phyloP scores from a whole-genome alignment of 2,113 vertebrate species.

The Dipodomys ordii region DNA sequence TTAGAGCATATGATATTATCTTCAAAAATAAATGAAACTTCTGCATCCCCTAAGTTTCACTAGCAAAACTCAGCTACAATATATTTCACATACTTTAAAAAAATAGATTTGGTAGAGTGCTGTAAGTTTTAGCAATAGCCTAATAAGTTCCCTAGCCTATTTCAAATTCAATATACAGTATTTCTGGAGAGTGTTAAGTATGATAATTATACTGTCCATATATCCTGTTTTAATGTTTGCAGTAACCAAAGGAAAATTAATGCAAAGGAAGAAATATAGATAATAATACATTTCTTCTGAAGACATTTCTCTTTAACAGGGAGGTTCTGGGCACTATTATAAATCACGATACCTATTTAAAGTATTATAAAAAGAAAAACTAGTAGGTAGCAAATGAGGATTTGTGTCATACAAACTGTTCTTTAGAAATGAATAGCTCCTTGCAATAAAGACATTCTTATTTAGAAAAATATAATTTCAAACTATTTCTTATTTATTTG shows the following conservation, averaged over 20 bases:
- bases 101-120: conserved; percentile 26
- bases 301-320: conserved; percentile 26
- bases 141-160: conserved; percentile 66
- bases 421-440: conserved; percentile 44
- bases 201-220: conserved; percentile 55
- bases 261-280: conserved; percentile 63
- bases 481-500: conserved; percentile 45
- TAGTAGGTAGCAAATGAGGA: neutral
- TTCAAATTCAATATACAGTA: conserved; percentile 73
- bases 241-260: conserved; percentile 70
- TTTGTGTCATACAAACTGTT: neutral
- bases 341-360: conserved; percentile 65
- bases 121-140: conserved; percentile 50
- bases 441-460: neutral
- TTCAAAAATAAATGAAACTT: conserved; percentile 20
- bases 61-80: conserved; percentile 1
- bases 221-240: conserved; percentile 67
- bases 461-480: conserved; percentile 54
- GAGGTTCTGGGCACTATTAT: conserved; percentile 26
- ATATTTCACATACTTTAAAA: conserved; percentile 45
- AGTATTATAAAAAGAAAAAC: conserved; percentile 57
- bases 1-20: neutral
- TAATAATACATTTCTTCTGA: conserved; percentile 62
- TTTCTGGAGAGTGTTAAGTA: conserved; percentile 70
- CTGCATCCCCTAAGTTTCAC: neutral